Evolutionary conservation across 2,888 invertebrate species (phyloP), one percentile per base, ranked within the genome.

Genomic region (Operophtera brumata): DNA sequence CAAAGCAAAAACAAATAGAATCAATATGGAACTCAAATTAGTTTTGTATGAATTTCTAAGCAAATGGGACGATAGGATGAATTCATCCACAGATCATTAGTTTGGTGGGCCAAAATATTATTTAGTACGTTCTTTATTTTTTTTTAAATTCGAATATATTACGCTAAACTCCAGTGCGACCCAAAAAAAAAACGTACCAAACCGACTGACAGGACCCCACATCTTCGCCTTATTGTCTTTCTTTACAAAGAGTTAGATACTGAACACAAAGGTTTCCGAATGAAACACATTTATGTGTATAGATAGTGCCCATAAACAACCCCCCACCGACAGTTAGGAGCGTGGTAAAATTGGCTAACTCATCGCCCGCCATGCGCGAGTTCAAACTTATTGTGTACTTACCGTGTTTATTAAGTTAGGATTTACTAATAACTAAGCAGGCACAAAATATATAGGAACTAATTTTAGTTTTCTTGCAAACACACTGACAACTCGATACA

Each of bases 401-500:
- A 20, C 20, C 4, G 4, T 2, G 20, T 20, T 20, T 20, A 20
- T 2, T 30, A 9, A 9, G 30, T 9, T 30, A 8, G 9, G 30
- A 30, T 30, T 30, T 6, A 30, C 7, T 0, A 6, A 30, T 7
- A 30, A 30, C 7, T 7, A 7, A 9, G 30, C 9, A 8, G 30
- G 30, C 30, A 30, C 0, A 30, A 30, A 30, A 30, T 6, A 2
- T 8, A 26, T 26, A 7, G 8, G 1, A 26, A 26, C 26, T 26
- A 26, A 6, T 9, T 28, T 28, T 5, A 43, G 25, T 12, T 30
- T 13, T 14, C 48, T 57, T 59, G 61, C 54, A 42, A 55, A 26
- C 13, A 12, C 30, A 25, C 11, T 36, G 41, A 41, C 12, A 44
- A 44, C 45, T 46, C 45, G 43, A 65, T 54, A 61, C 54, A 48